Conservation (phyloP, 2,888 invertebrate genomes). For the Drosophila borealis region DNA sequence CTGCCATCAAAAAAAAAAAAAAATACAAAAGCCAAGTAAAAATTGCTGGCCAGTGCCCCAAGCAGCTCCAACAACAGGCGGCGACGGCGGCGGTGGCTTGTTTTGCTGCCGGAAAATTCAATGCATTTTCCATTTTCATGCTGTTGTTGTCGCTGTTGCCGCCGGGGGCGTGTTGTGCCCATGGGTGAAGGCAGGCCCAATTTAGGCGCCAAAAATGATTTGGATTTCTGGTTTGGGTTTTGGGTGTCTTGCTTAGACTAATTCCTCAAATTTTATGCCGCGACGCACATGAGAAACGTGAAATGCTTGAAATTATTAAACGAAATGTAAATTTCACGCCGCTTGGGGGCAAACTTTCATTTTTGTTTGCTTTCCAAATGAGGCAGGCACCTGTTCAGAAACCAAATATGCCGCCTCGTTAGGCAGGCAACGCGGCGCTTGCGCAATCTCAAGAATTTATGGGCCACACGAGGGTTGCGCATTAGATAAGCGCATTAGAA, state of each 20-base stretch:
- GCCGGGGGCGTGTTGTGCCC: constrained; percentile 26
- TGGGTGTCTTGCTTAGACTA: constrained; percentile 42
- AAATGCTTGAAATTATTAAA: constrained; percentile 76
- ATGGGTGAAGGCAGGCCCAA: constrained; percentile 41
- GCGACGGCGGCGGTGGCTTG: constrained; percentile 21
- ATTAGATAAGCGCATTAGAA: constrained; percentile 29
- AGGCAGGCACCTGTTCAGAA: constrained; percentile 49
- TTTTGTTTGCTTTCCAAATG: constrained; percentile 74
- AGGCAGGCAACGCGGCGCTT: constrained; percentile 42
- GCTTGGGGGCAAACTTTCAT: constrained; percentile 68
- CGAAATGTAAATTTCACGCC: constrained; percentile 75
- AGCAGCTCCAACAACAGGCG: constrained; percentile 4
- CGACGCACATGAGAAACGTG: constrained; percentile 57
- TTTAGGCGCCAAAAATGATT: constrained; percentile 35
- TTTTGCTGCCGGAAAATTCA: constrained; percentile 73
- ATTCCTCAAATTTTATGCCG: constrained; percentile 72
- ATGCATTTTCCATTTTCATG: constrained; percentile 33
- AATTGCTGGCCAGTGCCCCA: constrained; percentile 55
- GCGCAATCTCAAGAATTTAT: constrained; percentile 74
- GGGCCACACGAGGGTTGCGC: constrained; percentile 25
- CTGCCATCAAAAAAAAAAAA: constrained; percentile 20
- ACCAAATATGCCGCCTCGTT: constrained; percentile 54
- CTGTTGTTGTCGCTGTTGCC: not conserved
- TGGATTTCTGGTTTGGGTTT: constrained; percentile 21
- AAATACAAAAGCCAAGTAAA: not conserved